Evolutionary conservation across 1,140 invertebrate genomes (phyloP), one percentile per base, ranked within the genome.

Genomic region (Babylonia areolata): DNA sequence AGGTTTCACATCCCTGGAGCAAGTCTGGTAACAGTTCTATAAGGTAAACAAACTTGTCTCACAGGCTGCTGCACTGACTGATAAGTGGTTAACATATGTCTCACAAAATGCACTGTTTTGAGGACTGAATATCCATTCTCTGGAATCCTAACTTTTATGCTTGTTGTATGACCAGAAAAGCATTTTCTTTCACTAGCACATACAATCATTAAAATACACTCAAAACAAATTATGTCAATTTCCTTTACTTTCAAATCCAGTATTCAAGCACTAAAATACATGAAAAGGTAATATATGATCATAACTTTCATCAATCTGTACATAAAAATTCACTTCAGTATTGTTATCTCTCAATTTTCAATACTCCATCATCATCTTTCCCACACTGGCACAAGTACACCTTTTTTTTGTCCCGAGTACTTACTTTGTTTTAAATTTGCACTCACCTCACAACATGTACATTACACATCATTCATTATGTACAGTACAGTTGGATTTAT

Each of bases 221-320:
- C 42, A 80, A 3, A 80, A 0, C 51, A 31, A 31, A 17, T 54
- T 20, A 23, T 40, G 40, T 80, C 78, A 80, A 39, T 80, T 80
- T 80, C 78, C 78, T 80, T 80, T 80, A 80, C 78, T 80, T 80
- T 80, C 75, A 77, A 77, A 37, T 77, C 78, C 78, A 80, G 78
- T 80, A 80, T 51, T 80, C 78, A 80, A 80, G 78, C 78, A 80
- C 78, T 80, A 80, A 80, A 80, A 80, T 80, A 80, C 78, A 80
- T 40, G 33, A 80, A 80, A 80, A 54, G n/a, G 46, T 31, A 80
- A 80, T 42, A 54, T 80, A 80, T 28, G 54, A 58, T 80, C 35
- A 54, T 80, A 80, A 80, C 78, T 80, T 54, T n/a, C 5, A 54
- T 80, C 78, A 80, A 39, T 35, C 78, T 80, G 78, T 80, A 80